Percentiles rank a stretch among this genome's conserved stretches.
Evolutionary conservation across 2,797 vertebrate genomes (phyloP).

Genomic region (Crypturellus tataupa): DNA sequence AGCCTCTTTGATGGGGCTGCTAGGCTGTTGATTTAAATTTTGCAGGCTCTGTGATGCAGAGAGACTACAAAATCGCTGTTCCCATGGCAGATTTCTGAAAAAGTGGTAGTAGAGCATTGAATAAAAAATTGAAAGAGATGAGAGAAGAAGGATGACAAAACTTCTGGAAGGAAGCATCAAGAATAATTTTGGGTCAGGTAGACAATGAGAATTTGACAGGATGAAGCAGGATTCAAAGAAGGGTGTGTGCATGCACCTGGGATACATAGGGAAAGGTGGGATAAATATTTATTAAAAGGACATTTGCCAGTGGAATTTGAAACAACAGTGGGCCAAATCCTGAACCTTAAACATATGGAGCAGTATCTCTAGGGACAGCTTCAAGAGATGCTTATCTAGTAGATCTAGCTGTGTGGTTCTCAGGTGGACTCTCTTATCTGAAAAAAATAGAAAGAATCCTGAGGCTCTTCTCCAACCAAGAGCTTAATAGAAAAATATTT

Average conservation of each 20-base stretch:
- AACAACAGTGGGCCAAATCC: background rate
- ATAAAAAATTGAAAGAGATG: constrained; percentile 30
- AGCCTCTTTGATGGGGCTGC: constrained; percentile 43
- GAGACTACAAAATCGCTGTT: constrained; percentile 46
- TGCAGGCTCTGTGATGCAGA: constrained; percentile 40
- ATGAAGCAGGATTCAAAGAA: background rate
- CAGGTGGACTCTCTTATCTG: background rate
- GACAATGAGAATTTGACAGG: background rate
- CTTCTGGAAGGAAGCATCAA: background rate
- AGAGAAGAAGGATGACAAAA: constrained; percentile 1
- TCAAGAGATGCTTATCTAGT: background rate
- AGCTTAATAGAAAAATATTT: constrained; percentile 66
- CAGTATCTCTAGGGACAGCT: background rate
- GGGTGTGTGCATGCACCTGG: background rate
- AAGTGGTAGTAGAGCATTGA: background rate
- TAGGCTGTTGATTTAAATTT: constrained; percentile 62
- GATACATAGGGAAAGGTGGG: background rate
- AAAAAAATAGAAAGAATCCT: background rate
- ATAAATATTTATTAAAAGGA: background rate
- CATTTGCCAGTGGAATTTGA: background rate
- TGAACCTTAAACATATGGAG: background rate
- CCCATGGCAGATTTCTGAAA: constrained; percentile 38
- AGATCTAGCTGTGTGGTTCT: background rate
- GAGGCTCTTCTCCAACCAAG: background rate
- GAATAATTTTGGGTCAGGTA: background rate